Evolutionary conservation across 2,113 vertebrate species (phyloP), one percentile per base, ranked within the genome.

Genomic region (Rhodinocichla rosea): DNA sequence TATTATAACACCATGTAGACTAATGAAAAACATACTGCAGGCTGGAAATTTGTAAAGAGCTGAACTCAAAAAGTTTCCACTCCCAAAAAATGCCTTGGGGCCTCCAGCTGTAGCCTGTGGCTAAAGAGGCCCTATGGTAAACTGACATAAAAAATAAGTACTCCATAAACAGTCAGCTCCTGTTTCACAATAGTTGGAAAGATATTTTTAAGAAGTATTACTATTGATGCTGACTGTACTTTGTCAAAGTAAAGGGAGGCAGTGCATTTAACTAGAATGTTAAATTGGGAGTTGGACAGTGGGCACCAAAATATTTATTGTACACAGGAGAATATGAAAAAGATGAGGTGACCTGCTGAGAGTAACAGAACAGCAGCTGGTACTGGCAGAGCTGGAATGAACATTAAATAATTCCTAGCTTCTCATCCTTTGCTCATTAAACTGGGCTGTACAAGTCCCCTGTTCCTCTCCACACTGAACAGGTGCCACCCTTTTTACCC

Each of bases 11-110:
- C 92, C 85, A 67, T 94, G 89, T 89, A 89, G 93, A 64, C 91
- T 97, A 95, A 95, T 95, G 93, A 95, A 95, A 97, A 97, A 67
- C 95, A 95, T 92, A 89, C 86, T 84, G 77, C 78, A 74, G 68
- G 84, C 96, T 97, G 97, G 94, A 96, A 91, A 94, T 96, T 90
- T 95, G 91, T 95, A 87, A 87, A 94, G 82, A 95, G 62, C 70
- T 90, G 53, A 88, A 85, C 82, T 95, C 71, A 68, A 30, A 86
- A 95, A 94, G 71, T 95, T 96, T 95, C 94, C 92, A 91, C 87
- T 92, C 91, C 45, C 71, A 39, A 95, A 83, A 94, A 92, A 64
- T 85, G 75, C 82, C 83, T 83, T 76, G 81, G 77, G 89, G 89
- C 95, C 92, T 93, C 83, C 17, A 47, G 77, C 92, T 87, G 44